Conservation (phyloP, 2,888 invertebrate species). For the Cantharis lateralis region DNA sequence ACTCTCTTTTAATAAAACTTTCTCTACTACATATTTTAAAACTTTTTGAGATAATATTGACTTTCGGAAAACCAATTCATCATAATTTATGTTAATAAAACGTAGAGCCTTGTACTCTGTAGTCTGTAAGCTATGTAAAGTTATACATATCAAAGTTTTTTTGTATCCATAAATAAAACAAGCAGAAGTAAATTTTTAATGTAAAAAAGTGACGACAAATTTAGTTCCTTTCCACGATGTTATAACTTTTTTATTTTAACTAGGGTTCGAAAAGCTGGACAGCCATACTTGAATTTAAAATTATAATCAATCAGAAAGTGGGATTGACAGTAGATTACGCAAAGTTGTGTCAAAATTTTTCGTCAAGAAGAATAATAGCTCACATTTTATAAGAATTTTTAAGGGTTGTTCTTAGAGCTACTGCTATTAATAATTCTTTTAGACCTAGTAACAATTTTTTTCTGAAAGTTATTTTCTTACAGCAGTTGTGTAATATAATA, state of each 20-base stretch:
- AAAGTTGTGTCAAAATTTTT: not conserved
- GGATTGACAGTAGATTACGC: not conserved
- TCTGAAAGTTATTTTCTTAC: too few species aligned
- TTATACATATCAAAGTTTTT: not conserved
- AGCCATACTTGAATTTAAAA: not conserved
- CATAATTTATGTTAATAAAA: too few species aligned
- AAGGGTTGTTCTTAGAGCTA: too few species aligned
- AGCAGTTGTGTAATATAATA: too few species aligned
- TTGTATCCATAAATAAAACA: not conserved
- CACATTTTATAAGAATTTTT: too few species aligned
- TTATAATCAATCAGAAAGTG: not conserved
- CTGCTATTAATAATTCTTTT: too few species aligned
- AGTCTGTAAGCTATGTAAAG: not conserved
- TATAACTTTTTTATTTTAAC: not conserved
- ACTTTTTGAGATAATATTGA: too few species aligned
- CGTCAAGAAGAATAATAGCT: not conserved
- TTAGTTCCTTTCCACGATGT: not conserved
- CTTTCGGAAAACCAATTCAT: too few species aligned
- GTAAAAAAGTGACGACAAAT: not conserved
- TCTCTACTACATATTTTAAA: not conserved
- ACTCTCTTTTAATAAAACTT: not conserved
- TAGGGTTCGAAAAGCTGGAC: not conserved
- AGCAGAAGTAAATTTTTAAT: not conserved
- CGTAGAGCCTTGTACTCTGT: too few species aligned
- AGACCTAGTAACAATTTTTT: too few species aligned